Evolutionary conservation across 2,797 vertebrate species (phyloP).

Genomic region (Pantherophis vulpinus): DNA sequence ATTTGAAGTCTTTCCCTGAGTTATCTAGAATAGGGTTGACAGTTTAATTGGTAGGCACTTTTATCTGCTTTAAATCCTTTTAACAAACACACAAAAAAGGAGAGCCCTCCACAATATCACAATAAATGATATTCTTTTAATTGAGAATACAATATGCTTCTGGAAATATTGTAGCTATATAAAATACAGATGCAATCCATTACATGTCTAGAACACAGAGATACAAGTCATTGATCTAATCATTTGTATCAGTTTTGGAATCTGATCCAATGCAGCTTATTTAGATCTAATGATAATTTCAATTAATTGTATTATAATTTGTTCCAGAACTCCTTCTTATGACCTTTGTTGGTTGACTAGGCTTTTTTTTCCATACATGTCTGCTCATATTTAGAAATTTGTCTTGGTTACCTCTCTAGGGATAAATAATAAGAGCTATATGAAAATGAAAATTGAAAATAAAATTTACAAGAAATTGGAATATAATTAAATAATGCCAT

Average conservation of each 20-base stretch:
- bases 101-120: background rate
- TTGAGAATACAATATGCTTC: background rate
- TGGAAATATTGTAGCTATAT: background rate
- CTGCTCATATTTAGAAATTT: slow-evolving; percentile 56
- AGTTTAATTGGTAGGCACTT: background rate
- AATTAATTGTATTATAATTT: slow-evolving; percentile 1
- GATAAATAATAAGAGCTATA: slow-evolving; percentile 52
- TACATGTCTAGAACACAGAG: background rate
- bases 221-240: background rate
- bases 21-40: background rate
- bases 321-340: slow-evolving; percentile 26
- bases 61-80: background rate
- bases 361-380: slow-evolving; percentile 47
- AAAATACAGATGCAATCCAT: background rate
- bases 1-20: background rate
- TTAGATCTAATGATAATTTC: slow-evolving; percentile 36
- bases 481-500: slow-evolving; percentile 48
- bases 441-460: slow-evolving; percentile 62
- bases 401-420: slow-evolving; percentile 50
- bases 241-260: background rate
- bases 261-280: background rate
- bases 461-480: slow-evolving; percentile 60
- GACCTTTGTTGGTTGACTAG: slow-evolving; percentile 42
- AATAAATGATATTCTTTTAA: background rate
- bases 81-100: background rate